Conservation (phyloP, 1,140 invertebrate species). For the Danaus melanippus region DNA sequence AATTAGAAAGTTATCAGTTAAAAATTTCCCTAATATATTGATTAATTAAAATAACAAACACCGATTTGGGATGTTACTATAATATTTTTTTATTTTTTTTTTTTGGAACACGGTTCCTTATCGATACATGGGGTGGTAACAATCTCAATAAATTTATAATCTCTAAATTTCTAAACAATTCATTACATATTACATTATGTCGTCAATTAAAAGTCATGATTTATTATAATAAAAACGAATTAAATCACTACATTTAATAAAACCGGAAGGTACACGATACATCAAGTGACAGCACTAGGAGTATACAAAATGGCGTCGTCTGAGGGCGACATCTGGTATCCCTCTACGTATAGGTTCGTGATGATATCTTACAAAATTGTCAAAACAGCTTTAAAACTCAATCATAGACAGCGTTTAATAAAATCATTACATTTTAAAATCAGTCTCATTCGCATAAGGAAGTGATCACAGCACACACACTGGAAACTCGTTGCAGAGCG, state of each 20-base stretch:
- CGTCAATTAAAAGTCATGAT: conserved; percentile 61
- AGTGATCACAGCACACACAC: conserved; percentile 71
- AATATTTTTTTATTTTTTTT: conserved; percentile 33
- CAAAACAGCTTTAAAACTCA: conserved; percentile 29
- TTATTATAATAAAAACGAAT: conserved; percentile 50
- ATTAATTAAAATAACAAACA: conserved; percentile 57
- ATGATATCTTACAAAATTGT: conserved; percentile 9
- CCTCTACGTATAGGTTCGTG: not conserved
- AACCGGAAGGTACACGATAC: conserved; percentile 38
- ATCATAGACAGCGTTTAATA: conserved; percentile 34
- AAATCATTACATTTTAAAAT: conserved; percentile 65
- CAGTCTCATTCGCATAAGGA: conserved; percentile 72
- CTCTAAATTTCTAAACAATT: conserved; percentile 66
- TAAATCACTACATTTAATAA: conserved; percentile 31
- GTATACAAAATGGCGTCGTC: conserved; percentile 10
- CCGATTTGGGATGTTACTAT: conserved; percentile 39
- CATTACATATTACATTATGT: conserved; percentile 63
- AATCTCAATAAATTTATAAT: conserved; percentile 66
- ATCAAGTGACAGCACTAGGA: conserved; percentile 12
- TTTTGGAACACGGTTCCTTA: conserved; percentile 46
- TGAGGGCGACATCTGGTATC: conserved; percentile 1
- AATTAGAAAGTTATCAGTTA: conserved; percentile 52
- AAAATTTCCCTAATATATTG: conserved; percentile 53
- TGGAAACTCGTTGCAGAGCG: conserved; percentile 68
- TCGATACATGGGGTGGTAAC: conserved; percentile 63